A percentile compares a stretch with the other conserved stretches of the same genome.
Conservation (phyloP, 2,113 vertebrate species). For the Todiramphus saurophagus region DNA sequence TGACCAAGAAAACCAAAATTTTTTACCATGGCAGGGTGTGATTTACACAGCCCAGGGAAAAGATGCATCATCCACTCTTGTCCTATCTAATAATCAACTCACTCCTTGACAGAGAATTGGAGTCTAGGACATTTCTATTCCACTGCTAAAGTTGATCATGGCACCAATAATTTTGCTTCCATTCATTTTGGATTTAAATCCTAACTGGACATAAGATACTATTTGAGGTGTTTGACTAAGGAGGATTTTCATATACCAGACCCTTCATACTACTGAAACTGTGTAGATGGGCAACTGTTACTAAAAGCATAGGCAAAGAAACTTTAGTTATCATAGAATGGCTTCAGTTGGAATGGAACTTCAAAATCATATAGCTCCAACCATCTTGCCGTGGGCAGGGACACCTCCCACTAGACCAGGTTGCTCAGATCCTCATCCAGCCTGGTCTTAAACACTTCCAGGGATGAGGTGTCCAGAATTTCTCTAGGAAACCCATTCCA, state of each 20-base stretch:
- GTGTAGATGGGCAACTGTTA: neutral
- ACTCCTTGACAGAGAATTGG: neutral
- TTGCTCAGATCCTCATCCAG: too few species aligned
- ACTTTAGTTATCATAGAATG: neutral
- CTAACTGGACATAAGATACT: neutral
- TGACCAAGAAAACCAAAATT: neutral
- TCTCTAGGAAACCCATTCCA: too few species aligned
- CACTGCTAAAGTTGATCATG: neutral
- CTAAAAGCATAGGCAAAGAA: neutral
- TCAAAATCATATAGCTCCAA: too few species aligned
- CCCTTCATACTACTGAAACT: neutral
- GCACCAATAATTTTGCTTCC: neutral
- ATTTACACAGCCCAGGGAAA: neutral
- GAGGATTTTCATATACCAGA: neutral
- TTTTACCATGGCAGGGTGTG: neutral
- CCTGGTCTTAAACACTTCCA: too few species aligned
- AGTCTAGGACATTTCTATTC: neutral
- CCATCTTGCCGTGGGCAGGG: too few species aligned
- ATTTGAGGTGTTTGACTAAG: neutral
- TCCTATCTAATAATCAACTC: neutral
- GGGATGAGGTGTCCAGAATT: too few species aligned
- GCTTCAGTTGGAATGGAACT: too few species aligned
- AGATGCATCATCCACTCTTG: neutral
- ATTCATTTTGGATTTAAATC: neutral
- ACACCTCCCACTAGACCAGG: too few species aligned